Evolutionary conservation across 1,140 invertebrate genomes (phyloP), one percentile per base, ranked within the genome.

Genomic region (Neomicropteryx cornuta): DNA sequence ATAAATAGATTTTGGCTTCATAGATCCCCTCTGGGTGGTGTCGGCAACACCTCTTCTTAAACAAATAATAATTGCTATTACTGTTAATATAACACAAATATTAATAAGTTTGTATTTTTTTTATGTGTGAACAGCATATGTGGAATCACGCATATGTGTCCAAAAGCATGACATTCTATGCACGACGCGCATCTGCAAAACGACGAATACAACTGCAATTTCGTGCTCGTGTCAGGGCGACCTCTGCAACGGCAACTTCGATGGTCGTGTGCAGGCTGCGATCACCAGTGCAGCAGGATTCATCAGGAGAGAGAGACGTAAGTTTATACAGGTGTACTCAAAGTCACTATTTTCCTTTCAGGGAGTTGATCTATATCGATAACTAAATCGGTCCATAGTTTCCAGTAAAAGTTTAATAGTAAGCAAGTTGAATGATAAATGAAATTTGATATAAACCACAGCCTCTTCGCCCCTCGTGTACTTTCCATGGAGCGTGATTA

Each of bases 211-310:
- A 3, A 65, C 67, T 53, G 55, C 56, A 16, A 62, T 63, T 44
- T 66, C 60, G 5, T 75, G 72, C 41, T 68, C 68, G 4, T 75
- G 72, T 47, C 59, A 55, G 4, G 62, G 60, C 4, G 52, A 62
- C 10, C 56, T 72, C 1, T 75, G 72, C 50, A 75, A 75, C 37
- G 56, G 58, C 11, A 49, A 49, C 3, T n/a, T n/a, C n/a, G n/a
- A n/a, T n/a, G n/a, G n/a, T n/a, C n/a, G n/a, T n/a, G n/a, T n/a
- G n/a, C n/a, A n/a, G n/a, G n/a, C n/a, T n/a, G n/a, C n/a, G n/a
- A n/a, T n/a, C n/a, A n/a, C n/a, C n/a, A n/a, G n/a, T n/a, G n/a
- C n/a, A n/a, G n/a, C n/a, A n/a, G n/a, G n/a, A n/a, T n/a, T n/a
- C n/a, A n/a, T n/a, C n/a, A n/a, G n/a, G n/a, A n/a, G n/a, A n/a